phyloP scores from a whole-genome alignment of 2,888 invertebrate genomes.

The Endotricha flammealis region DNA sequence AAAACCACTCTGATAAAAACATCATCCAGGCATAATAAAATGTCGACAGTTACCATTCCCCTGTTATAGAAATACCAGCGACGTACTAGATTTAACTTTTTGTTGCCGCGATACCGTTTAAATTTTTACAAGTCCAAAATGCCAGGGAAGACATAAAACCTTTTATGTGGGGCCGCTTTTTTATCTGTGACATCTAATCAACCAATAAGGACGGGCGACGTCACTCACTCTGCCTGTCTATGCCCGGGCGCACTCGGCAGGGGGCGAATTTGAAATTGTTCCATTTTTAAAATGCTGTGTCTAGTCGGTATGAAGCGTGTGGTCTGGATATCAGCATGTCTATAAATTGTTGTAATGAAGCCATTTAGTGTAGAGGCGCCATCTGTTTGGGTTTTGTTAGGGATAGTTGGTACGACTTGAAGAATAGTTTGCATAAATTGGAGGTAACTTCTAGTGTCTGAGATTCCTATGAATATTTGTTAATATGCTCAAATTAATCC shows the following conservation, averaged over 20 bases:
- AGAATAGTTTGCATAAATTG: no score
- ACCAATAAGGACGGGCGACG: conserved; percentile 74
- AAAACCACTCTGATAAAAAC: no score
- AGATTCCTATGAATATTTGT: no score
- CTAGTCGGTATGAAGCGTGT: conserved; percentile 51
- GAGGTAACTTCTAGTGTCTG: no score
- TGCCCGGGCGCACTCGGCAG: conserved; percentile 56
- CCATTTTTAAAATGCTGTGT: conserved; percentile 64
- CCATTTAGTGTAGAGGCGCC: conserved; percentile 33
- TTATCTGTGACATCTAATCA: conserved; percentile 76
- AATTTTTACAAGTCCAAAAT: conserved; percentile 64
- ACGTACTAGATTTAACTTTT: conserved; percentile 35
- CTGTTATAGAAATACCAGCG: conserved; percentile 59
- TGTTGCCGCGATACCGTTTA: conserved; percentile 61
- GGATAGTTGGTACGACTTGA: no score
- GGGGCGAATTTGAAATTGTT: conserved; percentile 61
- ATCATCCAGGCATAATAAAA: conserved; percentile 47
- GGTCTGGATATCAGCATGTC: conserved; percentile 54
- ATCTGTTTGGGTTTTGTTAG: conserved; percentile 4
- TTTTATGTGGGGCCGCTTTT: conserved; percentile 67
- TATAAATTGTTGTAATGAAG: conserved; percentile 50
- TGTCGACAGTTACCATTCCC: conserved; percentile 71
- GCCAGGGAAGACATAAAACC: conserved; percentile 60
- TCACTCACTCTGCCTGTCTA: conserved; percentile 75
- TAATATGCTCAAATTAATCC: no score